Evolutionary conservation across 2,888 invertebrate species (phyloP).

Genomic region (Clostera curtula): DNA sequence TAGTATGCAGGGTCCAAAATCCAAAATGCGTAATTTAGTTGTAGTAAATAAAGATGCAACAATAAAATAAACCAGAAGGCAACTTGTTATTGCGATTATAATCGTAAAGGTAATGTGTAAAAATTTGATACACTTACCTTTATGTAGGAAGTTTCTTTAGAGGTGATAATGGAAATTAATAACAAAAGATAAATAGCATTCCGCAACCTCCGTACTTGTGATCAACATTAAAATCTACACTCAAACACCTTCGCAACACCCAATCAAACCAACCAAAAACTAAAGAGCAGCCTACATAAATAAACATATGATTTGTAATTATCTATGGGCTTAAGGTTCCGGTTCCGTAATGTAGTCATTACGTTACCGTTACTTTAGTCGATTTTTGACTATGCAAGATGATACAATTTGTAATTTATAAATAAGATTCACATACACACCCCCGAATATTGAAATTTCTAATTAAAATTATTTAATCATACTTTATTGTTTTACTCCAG

Average conservation of each 20-base stretch:
- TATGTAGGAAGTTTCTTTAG: conserved; percentile 34
- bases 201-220: conserved; percentile 57
- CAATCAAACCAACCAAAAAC: conserved; percentile 66
- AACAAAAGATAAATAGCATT: conserved; percentile 70
- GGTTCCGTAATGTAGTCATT: conserved; percentile 24
- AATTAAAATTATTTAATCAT: too few species aligned
- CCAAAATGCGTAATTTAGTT: conserved; percentile 51
- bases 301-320: conserved; percentile 62
- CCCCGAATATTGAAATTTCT: too few species aligned
- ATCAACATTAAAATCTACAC: conserved; percentile 50
- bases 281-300: conserved; percentile 64
- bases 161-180: conserved; percentile 56
- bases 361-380: conserved; percentile 5
- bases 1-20: conserved; percentile 31
- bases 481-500: too few species aligned
- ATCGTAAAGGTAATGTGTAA: conserved; percentile 4
- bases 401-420: too few species aligned
- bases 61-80: conserved; percentile 16
- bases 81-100: conserved; percentile 10
- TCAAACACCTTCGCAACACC: conserved; percentile 60
- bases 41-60: conserved; percentile 33
- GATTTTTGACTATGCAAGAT: not conserved
- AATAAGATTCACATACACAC: too few species aligned
- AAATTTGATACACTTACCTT: conserved; percentile 42
- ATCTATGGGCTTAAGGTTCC: conserved; percentile 33